Base-by-base conservation (phyloP, 2,797 vertebrate species). In the Caiman crocodilus region DNA sequence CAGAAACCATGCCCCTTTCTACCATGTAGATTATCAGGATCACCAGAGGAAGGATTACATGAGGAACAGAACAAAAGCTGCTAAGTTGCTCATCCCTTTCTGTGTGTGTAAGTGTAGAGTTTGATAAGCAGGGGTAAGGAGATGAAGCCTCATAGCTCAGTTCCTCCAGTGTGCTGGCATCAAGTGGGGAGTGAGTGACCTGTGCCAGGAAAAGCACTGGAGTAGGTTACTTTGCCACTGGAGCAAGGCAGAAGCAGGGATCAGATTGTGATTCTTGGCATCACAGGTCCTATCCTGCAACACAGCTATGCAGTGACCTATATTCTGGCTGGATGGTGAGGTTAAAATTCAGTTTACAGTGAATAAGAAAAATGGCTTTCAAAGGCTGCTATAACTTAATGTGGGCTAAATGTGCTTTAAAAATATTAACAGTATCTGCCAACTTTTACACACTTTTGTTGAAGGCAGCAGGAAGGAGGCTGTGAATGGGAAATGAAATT, bases 181-280 rank as follows among this genome's bases (percentile, higher is more conserved):
- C 30, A 26, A 73, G 26, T 4, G 58, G 59, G 74, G 91, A 87
- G 85, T 64, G 11, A 87, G 85, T 64, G 11, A 58, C 35, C 83
- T 12, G 3, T 77, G 73, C 73, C 73, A 82, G 76, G 55, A 76
- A 73, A 89, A 56, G 32, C 67, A 87, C 61, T 87, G 73, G 74
- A 91, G 73, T 21, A 73, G 58, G 4, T 78, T 0, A 8, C 84
- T 85, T 94, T 30, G 55, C 9, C n/a, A 35, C 23, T 16, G 58
- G 35, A 88, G 28, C 21, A 69, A 75, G 10, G 32, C 13, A 71
- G 69, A 71, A 71, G 69, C 23, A 15, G 21, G 56, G 26, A 32
- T 21, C 83, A 67, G 42, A 90, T 25, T 78, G 20, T 90, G 88
- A 78, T 7, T 82, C 76, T 77, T 12, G 2, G 73, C 58, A 57